Base-by-base conservation (phyloP, 2,888 invertebrate genomes). In the Dioctria rufipes region DNA sequence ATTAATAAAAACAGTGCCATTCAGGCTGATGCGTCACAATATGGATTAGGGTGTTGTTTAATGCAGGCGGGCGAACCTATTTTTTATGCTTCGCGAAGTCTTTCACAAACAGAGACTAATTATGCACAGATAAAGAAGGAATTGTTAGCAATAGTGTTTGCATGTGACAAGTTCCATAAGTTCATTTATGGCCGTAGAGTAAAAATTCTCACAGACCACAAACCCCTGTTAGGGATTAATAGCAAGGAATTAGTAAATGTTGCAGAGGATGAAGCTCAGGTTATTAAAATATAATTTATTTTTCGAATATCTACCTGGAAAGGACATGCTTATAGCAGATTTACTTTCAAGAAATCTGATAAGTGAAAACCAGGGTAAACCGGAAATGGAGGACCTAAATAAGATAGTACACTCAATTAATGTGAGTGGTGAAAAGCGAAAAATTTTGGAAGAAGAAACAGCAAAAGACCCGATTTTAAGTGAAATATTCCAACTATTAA, bases 291-390 rank as follows among this genome's bases (percentile, higher is more conserved):
- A n/a, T n/a, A n/a, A n/a, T n/a, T n/a, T n/a, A n/a, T n/a, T n/a
- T n/a, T 83, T 85, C 46, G 82, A 61, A 6, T 85, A 84, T 71
- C 43, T 84, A 37, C 85, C 84, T 5, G 85, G 84, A 9, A 85
- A 84, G 82, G 82, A 83, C 54, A 75, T 84, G 39, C 81, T 80
- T 13, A 8, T 61, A 58, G 83, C 83, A 9, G 83, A 83, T 69
- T 82, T 80, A 66, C 43, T 83, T 6, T 83, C 81, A 0, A 75
- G 82, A 43, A 82, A 84, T 67, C 82, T 25, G 3, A 4, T 13
- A 5, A 11, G 3, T 6, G 37, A 61, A 13, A 61, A 6, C 3
- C 8, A 3, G 6, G 25, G 25, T 25, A 25, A 25, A 46, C 4
- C 13, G 13, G 61, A 61, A 61, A 61, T 61, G 3, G 6, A 13